Evolutionary conservation across 64 coral and sea anemone species (phyloP).

Genomic region (Montipora cactus): DNA sequence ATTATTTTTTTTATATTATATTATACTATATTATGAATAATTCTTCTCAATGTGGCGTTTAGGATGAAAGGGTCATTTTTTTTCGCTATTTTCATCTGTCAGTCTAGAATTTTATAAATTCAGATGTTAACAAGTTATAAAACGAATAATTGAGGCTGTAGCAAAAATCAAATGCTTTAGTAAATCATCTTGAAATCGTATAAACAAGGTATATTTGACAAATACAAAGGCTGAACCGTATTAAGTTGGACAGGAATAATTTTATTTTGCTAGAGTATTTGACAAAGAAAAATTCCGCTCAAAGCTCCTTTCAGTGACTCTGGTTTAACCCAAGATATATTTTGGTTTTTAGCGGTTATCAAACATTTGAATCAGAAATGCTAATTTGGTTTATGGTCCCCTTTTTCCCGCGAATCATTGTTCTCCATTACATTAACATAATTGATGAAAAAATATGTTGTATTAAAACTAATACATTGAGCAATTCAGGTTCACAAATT

Average conservation of each 20-base stretch:
- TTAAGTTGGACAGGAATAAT: slow-evolving; percentile 22
- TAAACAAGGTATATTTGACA: neutral
- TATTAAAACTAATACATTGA: too few relatives aligned
- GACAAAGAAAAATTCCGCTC: neutral
- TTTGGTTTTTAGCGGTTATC: neutral
- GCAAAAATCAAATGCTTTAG: neutral
- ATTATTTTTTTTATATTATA: neutral
- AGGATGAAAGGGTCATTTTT: neutral
- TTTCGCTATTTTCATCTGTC: neutral
- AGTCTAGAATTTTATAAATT: neutral
- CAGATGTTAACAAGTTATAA: neutral
- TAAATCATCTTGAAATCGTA: neutral
- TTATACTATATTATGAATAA: too few relatives aligned
- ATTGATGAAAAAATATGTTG: too few relatives aligned
- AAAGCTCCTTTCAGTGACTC: too few relatives aligned
- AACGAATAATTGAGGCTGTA: neutral
- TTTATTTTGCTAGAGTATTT: neutral
- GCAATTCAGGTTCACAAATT: too few relatives aligned
- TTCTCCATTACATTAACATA: too few relatives aligned
- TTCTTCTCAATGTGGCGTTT: neutral
- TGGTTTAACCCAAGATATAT: neutral
- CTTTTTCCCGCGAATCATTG: too few relatives aligned
- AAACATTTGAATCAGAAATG: too few relatives aligned
- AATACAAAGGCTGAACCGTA: neutral
- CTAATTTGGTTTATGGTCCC: too few relatives aligned